Evolutionary conservation across 2,113 vertebrate species (phyloP), one percentile per base, ranked within the genome.

Genomic region (Penelope pileata): DNA sequence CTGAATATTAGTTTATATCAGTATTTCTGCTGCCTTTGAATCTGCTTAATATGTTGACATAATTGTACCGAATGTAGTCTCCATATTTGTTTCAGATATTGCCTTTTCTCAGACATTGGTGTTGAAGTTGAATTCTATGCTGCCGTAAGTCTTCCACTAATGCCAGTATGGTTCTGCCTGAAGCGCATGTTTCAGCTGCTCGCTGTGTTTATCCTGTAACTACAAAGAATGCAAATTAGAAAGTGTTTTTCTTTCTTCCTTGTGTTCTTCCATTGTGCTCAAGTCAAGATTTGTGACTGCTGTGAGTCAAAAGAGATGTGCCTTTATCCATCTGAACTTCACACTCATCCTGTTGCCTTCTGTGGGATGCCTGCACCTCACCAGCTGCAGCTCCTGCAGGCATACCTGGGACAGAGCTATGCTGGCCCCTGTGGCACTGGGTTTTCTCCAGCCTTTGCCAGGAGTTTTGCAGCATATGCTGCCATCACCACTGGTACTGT

Each of bases 11-110:
- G 5, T 85, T 87, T 60, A 7, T 76, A 13, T 83, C 66, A 54
- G 10, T 94, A n/a, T 90, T 83, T 85, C 13, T 58, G 2, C 50
- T 82, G 30, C 18, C 50, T 89, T 92, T 89, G 88, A 64, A 68
- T 30, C 21, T 36, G 2, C 43, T 15, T 10, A 40, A 6, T 58
- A 38, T 23, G 16, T 68, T 91, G 38, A 56, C 10, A 12, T 40
- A 54, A 18, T 58, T 91, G 42, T 48, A 27, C 15, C 23, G 26
- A 12, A 23, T 74, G 56, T n/a, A 47, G 69, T 63, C 69, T 60
- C 47, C 4, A 1, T 74, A 47, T 63, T 26, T 1, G 1, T 8
- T 78, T 64, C 58, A 83, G 29, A 40, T 75, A 12, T 79, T 84
- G 24, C 30, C 12, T 80, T 87, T 90, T 87, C 42, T 91, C 36